These are phyloP conservation scores for Nannoperca australis DNA, from an alignment of 2,797 vertebrate species.

Conservation along the genomic window DNA sequence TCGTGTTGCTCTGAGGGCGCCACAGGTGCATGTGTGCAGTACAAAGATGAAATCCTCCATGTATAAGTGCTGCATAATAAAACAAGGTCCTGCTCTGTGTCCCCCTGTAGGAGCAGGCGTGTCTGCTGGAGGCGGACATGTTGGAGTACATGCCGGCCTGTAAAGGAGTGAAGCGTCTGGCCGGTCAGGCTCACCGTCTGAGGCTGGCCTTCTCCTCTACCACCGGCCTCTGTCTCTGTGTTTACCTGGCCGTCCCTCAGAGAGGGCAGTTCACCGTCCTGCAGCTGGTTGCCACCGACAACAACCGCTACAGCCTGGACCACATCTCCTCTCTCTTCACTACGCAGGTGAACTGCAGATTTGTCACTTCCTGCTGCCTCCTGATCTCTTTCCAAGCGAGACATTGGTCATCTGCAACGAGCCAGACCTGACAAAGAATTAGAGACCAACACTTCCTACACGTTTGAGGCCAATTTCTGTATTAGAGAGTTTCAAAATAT, in stretches of 20 bases:
- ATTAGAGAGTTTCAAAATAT: too few species aligned
- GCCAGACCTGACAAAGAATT: too few species aligned
- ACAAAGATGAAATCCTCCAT: too few species aligned
- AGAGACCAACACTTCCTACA: too few species aligned
- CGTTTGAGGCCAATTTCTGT: too few species aligned
- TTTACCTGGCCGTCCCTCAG: constrained; percentile 89
- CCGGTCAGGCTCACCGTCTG: constrained; percentile 88
- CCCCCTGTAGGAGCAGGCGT: constrained; percentile 89
- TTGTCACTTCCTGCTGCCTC: too few species aligned
- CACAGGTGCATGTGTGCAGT: too few species aligned
- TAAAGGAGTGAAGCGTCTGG: constrained; percentile 84
- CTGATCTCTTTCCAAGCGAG: too few species aligned
- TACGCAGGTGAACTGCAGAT: constrained; percentile 85
- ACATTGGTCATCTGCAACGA: too few species aligned
- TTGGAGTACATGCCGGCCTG: constrained; percentile 91
- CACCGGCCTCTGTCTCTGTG: constrained; percentile 89
- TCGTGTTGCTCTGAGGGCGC: too few species aligned
- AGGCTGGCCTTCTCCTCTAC: constrained; percentile 88
- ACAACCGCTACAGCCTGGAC: constrained; percentile 92
- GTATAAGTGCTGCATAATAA: not conserved
- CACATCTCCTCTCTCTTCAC: constrained; percentile 92
- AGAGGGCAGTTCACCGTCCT: constrained; percentile 94
- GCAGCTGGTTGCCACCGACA: constrained; percentile 91
- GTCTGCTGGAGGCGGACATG: constrained; percentile 92
- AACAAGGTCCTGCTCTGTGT: not conserved